phyloP scores from a whole-genome alignment of 2,113 vertebrate species.

The Brachypodius melanocephalos region DNA sequence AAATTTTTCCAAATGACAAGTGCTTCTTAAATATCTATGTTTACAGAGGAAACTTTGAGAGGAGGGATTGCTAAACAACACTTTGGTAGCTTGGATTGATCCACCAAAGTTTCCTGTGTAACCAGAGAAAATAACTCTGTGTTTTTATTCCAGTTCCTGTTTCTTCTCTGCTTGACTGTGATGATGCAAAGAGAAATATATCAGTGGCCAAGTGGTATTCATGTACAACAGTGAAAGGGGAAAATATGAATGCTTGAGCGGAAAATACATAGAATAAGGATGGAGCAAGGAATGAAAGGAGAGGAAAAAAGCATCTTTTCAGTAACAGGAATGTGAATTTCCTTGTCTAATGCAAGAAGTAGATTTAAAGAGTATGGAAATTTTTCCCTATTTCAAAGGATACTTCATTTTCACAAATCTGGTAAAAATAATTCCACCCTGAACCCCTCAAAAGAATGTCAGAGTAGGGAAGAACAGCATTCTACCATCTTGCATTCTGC shows the following conservation, averaged over 20 bases:
- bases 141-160: background rate
- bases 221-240: background rate
- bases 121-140: background rate
- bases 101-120: background rate
- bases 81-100: background rate
- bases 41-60: constrained; percentile 18
- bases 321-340: background rate
- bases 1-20: constrained; percentile 18
- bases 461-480: background rate
- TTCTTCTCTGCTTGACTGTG: background rate
- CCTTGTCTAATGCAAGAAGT: background rate
- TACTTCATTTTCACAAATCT: background rate
- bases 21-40: background rate
- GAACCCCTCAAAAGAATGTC: background rate
- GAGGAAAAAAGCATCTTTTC: background rate
- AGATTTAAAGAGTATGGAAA: background rate
- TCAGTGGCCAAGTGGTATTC: background rate
- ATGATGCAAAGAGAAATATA: background rate
- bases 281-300: background rate
- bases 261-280: background rate
- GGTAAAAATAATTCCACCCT: background rate
- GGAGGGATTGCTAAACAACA: background rate
- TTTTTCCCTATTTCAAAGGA: background rate
- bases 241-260: background rate
- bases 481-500: background rate